These are phyloP conservation scores for Mesopsocus fuscifrons DNA, from an alignment of 2,888 invertebrate genomes.

Conservation along the genomic window DNA sequence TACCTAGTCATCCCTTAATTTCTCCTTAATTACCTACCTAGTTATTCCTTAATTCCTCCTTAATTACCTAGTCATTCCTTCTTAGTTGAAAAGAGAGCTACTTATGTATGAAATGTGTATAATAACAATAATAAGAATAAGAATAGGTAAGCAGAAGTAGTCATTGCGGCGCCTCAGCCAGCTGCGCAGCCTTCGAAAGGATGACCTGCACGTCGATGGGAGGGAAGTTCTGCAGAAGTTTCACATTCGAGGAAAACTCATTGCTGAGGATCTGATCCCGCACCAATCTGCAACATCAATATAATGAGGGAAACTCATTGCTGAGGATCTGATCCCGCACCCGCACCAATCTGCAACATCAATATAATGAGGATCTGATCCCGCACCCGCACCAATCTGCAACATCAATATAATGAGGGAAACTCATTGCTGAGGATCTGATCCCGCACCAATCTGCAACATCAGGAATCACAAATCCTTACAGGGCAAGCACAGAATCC, in stretches of 20 bases:
- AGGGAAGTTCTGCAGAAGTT: conserved; percentile 83
- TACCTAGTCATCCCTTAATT: too few relatives aligned
- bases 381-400: conserved; percentile 58
- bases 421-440: conserved; percentile 77
- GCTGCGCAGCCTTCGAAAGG: conserved; percentile 53
- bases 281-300: conserved; percentile 43
- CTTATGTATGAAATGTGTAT: too few relatives aligned
- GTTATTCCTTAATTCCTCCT: too few relatives aligned
- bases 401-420: conserved; percentile 40
- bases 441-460: conserved; percentile 56
- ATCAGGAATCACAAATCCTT: conserved; percentile 14
- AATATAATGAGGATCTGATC: conserved; percentile 55
- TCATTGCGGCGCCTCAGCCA: too few relatives aligned
- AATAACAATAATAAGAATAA: too few relatives aligned
- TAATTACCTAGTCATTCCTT: too few relatives aligned
- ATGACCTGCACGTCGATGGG: conserved; percentile 73
- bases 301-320: conserved; percentile 85
- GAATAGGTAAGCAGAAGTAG: too few relatives aligned
- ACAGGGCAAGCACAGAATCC: conserved; percentile 2
- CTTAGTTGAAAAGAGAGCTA: too few relatives aligned
- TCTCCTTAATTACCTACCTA: too few relatives aligned
- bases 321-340: conserved; percentile 61
- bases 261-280: conserved; percentile 63
- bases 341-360: conserved; percentile 44
- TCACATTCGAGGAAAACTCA: conserved; percentile 88